Percentiles rank a stretch among this genome's conserved stretches.
These are phyloP conservation scores for Hydrotaea cyrtoneurina DNA, from an alignment of 2,888 invertebrate genomes.

Conservation along the genomic window DNA sequence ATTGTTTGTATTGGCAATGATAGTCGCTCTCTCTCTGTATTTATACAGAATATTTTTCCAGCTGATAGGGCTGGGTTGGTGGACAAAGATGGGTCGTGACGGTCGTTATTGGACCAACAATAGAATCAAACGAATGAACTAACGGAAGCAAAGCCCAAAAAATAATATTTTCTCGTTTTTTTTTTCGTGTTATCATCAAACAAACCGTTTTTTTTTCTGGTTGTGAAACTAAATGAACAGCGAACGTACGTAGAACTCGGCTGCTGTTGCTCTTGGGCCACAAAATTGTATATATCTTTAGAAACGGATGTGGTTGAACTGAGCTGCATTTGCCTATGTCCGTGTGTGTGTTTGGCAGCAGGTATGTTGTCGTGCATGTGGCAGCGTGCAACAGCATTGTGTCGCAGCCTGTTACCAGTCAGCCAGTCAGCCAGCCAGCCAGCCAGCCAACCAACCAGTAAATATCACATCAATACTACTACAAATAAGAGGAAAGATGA, in stretches of 20 bases:
- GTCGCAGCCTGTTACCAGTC: not conserved
- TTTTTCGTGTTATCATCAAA: conserved; percentile 4
- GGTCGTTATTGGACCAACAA: not conserved
- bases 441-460: conserved; percentile 45
- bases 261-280: conserved; percentile 13
- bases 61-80: not conserved
- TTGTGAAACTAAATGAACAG: conserved; percentile 23
- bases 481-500: conserved; percentile 1
- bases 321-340: conserved; percentile 38
- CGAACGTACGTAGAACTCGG: not conserved
- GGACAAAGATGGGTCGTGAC: not conserved
- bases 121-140: not conserved
- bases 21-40: too few species aligned
- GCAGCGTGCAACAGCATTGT: conserved; percentile 46
- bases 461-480: conserved; percentile 34
- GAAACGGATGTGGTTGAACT: conserved; percentile 60
- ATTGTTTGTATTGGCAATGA: conserved; percentile 33
- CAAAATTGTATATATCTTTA: conserved; percentile 35
- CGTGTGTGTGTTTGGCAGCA: not conserved
- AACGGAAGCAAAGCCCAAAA: conserved; percentile 12
- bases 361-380: too few species aligned
- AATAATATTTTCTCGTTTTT: conserved; percentile 15
- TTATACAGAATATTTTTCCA: conserved; percentile 33
- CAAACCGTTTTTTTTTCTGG: not conserved
- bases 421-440: not conserved